Base-by-base conservation (phyloP, 2,888 invertebrate genomes). In the Mythimna ferrago region DNA sequence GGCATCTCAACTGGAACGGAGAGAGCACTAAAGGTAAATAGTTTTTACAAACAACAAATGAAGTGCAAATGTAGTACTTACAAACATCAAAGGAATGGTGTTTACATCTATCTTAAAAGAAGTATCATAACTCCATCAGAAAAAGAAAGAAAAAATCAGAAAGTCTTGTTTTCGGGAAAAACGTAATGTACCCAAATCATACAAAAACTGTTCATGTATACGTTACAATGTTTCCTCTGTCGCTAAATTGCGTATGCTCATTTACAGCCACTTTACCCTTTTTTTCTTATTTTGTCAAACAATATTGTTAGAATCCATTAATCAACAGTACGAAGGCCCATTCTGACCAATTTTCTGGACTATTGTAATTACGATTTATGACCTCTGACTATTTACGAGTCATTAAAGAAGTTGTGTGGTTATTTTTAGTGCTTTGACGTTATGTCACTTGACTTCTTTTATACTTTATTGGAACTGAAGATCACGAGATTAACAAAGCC, bases 1-100 rank as follows among this genome's bases (percentile, higher is more conserved):
- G 99, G 75, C 98, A 99, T 90, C 97, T 99, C 73, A 98, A 98
- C 94, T 99, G 99, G 98, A 98, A 98, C 88, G 99, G 99, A 44
- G 98, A 98, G 89, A 97, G 97, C 86, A 98, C 98, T 41, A 97
- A 97, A 97, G 98, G 98, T 98, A 95, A 90, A 89, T 54, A 32
- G 32, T 32, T 32, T 32, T n/a, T n/a, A n/a, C n/a, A n/a, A n/a
- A n/a, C n/a, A n/a, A n/a, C n/a, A n/a, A n/a, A n/a, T n/a, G n/a
- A n/a, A n/a, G n/a, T n/a, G n/a, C n/a, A n/a, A n/a, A n/a, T n/a
- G n/a, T n/a, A n/a, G n/a, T n/a, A n/a, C n/a, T n/a, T n/a, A n/a
- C n/a, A n/a, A n/a, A n/a, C n/a, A n/a, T n/a, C n/a, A n/a, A n/a
- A 32, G 2, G 32, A 32, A 32, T 5, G 32, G 32, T 32, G 32